A percentile compares a stretch with the other conserved stretches of the same genome.
Evolutionary conservation across 2,888 invertebrate genomes (phyloP).

Genomic region (Apoderus coryli): DNA sequence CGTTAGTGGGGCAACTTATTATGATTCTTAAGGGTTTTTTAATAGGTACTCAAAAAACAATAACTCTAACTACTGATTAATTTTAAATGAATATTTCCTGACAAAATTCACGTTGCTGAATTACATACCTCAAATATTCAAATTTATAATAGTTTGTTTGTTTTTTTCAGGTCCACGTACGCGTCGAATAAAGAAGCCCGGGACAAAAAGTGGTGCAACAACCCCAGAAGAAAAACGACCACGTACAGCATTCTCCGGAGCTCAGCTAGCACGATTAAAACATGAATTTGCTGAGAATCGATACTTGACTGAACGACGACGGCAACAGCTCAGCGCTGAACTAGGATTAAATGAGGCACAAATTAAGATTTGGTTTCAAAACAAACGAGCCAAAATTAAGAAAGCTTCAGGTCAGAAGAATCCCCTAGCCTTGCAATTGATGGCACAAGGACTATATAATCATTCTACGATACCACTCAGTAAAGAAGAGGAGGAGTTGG

Average conservation of each 20-base stretch:
- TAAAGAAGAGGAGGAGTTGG: slow-evolving; percentile 63
- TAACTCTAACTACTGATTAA: too few relatives aligned
- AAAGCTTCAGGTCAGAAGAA: slow-evolving; percentile 76
- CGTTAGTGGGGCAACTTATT: too few relatives aligned
- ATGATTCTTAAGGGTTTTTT: too few relatives aligned
- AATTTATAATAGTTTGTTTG: too few relatives aligned
- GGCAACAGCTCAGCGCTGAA: slow-evolving; percentile 82
- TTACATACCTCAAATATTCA: too few relatives aligned
- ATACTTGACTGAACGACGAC: slow-evolving; percentile 81
- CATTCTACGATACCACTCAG: slow-evolving; percentile 67
- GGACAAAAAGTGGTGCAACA: slow-evolving; percentile 31
- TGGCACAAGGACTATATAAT: slow-evolving; percentile 91
- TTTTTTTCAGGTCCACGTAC: slow-evolving; percentile 42
- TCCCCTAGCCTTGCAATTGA: slow-evolving; percentile 74
- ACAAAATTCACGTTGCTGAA: too few relatives aligned
- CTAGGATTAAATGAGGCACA: slow-evolving; percentile 90
- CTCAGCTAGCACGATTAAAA: slow-evolving; percentile 81
- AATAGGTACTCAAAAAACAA: too few relatives aligned
- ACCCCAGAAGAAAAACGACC: slow-evolving; percentile 76
- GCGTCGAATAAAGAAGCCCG: slow-evolving; percentile 36
- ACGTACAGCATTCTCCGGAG: slow-evolving; percentile 88
- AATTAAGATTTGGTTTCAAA: slow-evolving; percentile 96
- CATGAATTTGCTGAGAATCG: slow-evolving; percentile 87
- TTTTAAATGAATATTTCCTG: too few relatives aligned
- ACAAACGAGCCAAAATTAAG: slow-evolving; percentile 93